Percentiles rank a stretch among this genome's conserved stretches.
Evolutionary conservation across 1,140 invertebrate genomes (phyloP).

Genomic region (Eurytemora carolleeae): DNA sequence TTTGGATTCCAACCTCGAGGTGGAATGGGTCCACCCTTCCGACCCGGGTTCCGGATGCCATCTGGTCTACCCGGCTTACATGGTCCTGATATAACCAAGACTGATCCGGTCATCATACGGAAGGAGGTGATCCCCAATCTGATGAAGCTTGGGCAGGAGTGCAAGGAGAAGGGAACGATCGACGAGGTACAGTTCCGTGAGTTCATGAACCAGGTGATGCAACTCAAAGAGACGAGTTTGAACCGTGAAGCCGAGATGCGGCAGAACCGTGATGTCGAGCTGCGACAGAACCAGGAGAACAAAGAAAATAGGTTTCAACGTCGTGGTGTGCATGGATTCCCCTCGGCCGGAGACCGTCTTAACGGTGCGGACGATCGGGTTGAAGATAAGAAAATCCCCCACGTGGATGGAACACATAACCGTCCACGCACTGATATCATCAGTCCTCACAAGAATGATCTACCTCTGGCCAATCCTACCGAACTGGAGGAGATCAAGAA

Average conservation of each 20-base stretch:
- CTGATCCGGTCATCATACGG: slow-evolving; percentile 3
- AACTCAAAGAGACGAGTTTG: slow-evolving; percentile 11
- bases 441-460: neutral
- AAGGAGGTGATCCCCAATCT: slow-evolving; percentile 8
- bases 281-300: too few species aligned
- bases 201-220: slow-evolving; percentile 11
- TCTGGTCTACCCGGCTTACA: neutral
- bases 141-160: neutral
- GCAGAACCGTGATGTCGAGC: too few species aligned
- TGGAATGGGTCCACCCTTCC: too few species aligned
- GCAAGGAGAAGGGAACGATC: neutral
- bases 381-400: too few species aligned
- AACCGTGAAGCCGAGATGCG: slow-evolving; percentile 3
- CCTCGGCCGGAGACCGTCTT: too few species aligned
- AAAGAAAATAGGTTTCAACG: too few species aligned
- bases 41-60: too few species aligned
- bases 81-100: neutral
- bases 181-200: slow-evolving; percentile 5
- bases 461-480: slow-evolving; percentile 30
- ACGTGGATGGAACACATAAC: too few species aligned
- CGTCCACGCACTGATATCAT: too few species aligned
- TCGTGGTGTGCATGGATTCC: too few species aligned
- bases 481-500: slow-evolving; percentile 38
- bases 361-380: too few species aligned
- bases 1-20: too few species aligned